phyloP scores from a whole-genome alignment of 2,888 invertebrate genomes.

The Oscheius onirici region DNA sequence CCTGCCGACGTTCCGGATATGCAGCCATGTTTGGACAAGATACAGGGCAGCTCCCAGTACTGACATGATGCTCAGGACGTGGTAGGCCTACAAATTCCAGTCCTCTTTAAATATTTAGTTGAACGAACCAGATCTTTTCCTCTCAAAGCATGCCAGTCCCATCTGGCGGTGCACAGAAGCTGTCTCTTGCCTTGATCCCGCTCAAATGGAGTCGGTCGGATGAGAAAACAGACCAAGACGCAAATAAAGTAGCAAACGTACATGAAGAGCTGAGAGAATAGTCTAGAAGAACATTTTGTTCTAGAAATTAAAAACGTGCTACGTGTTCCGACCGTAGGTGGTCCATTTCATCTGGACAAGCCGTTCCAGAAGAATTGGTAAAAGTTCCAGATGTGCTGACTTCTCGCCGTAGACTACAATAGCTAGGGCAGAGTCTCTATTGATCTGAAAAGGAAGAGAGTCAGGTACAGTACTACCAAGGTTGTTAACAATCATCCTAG shows the following conservation, averaged over 20 bases:
- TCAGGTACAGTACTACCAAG: background rate
- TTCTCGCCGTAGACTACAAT: conserved; percentile 81
- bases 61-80: conserved; percentile 80
- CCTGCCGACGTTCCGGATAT: conserved; percentile 83
- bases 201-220: conserved; percentile 80
- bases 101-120: background rate
- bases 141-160: conserved; percentile 10
- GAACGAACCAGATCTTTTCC: conserved; percentile 12
- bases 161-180: conserved; percentile 10
- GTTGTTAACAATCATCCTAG: too few relatives aligned
- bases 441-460: conserved; percentile 81
- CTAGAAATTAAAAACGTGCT: background rate
- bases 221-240: conserved; percentile 86
- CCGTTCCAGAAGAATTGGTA: conserved; percentile 62
- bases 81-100: conserved; percentile 48
- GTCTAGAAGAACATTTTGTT: conserved; percentile 42
- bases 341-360: conserved; percentile 89
- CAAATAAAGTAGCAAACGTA: conserved; percentile 90
- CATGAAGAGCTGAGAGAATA: conserved; percentile 80
- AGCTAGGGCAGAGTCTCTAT: conserved; percentile 91
- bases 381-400: conserved; percentile 55
- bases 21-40: conserved; percentile 59
- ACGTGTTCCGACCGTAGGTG: conserved; percentile 78
- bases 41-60: conserved; percentile 83
- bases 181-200: conserved; percentile 23